Conservation (phyloP, 2,113 vertebrate genomes). For the Telmatochromis bifrenatus region DNA sequence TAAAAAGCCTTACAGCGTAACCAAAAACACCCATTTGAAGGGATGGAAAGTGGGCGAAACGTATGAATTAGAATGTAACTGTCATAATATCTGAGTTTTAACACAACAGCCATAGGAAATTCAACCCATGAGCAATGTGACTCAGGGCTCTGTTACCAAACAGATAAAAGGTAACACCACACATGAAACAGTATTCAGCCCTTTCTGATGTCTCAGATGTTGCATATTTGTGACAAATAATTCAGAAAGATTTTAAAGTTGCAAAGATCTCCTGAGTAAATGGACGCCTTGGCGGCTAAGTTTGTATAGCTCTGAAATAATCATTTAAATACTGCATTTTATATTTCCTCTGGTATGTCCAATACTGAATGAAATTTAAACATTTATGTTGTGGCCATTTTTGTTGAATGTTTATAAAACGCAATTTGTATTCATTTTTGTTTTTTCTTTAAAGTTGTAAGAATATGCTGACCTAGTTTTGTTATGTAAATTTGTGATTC, state of each 20-base stretch:
- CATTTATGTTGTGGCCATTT: background rate
- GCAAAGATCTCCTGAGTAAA: background rate
- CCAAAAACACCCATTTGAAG: background rate
- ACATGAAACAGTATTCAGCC: background rate
- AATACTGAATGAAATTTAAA: fast-evolving
- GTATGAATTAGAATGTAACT: background rate
- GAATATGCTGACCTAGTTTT: no score
- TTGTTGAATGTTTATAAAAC: no score
- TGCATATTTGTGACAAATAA: background rate
- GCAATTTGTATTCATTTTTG: no score
- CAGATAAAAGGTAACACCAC: fast-evolving
- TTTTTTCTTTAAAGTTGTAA: no score
- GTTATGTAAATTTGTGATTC: fast-evolving
- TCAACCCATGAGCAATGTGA: background rate
- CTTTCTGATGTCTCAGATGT: background rate
- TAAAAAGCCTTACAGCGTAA: fast-evolving
- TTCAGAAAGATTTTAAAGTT: background rate
- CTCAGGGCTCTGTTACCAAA: background rate
- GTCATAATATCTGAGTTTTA: background rate
- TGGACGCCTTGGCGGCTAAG: fast-evolving
- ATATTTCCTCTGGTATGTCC: background rate
- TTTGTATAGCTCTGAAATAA: background rate
- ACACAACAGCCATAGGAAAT: background rate
- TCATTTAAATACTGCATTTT: background rate
- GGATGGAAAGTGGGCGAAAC: background rate